These are phyloP conservation scores for Sinonovacula constricta DNA, from an alignment of 1,140 invertebrate genomes.

Conservation along the genomic window DNA sequence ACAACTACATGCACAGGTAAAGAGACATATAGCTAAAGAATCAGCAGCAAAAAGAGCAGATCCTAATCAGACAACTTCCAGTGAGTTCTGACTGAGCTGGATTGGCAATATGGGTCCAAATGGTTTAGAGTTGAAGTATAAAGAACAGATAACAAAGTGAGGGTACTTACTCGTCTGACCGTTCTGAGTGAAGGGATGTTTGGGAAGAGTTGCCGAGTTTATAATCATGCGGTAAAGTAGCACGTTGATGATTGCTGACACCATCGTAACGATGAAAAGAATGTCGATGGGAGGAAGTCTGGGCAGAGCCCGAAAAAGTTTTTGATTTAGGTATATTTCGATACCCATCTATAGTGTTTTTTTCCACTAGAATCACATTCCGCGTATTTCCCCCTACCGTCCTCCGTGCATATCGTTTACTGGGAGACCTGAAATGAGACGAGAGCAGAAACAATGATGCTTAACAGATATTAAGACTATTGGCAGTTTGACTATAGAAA, in stretches of 20 bases:
- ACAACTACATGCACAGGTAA: no score
- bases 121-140: no score
- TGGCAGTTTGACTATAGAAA: not conserved
- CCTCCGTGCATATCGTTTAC: slow-evolving; percentile 82
- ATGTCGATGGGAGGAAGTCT: slow-evolving; percentile 50
- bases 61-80: no score
- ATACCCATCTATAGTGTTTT: slow-evolving; percentile 77
- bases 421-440: slow-evolving; percentile 81
- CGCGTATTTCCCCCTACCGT: slow-evolving; percentile 77
- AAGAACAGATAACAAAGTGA: slow-evolving; percentile 4
- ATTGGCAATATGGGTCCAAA: no score
- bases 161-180: slow-evolving; percentile 73
- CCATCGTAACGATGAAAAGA: slow-evolving; percentile 69
- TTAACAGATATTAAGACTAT: not conserved
- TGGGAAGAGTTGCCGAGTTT: slow-evolving; percentile 60
- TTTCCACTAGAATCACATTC: slow-evolving; percentile 79
- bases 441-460: no score
- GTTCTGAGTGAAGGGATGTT: slow-evolving; percentile 65
- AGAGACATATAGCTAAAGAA: no score
- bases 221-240: slow-evolving; percentile 73
- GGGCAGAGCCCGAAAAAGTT: slow-evolving; percentile 66
- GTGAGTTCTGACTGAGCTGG: no score
- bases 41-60: no score
- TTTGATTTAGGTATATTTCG: slow-evolving; percentile 74
- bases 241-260: slow-evolving; percentile 65